Evolutionary conservation across 1,140 invertebrate species (phyloP).

Genomic region (Pristionchus pacificus): DNA sequence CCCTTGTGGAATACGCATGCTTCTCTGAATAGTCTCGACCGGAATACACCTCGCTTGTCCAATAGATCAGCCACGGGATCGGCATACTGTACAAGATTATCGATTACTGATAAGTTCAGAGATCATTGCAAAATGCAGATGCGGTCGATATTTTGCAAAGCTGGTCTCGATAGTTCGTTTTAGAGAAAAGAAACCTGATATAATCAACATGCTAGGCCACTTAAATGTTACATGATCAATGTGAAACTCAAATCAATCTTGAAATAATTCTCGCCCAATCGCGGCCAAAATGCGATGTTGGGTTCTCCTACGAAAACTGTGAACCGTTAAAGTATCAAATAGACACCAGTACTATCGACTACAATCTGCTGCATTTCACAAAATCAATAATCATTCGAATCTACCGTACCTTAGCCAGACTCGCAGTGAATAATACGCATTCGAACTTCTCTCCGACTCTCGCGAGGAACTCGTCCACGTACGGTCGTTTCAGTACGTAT

Average conservation of each 20-base stretch:
- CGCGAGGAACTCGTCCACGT: constrained; percentile 96
- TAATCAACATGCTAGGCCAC: no score
- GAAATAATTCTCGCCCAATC: no score
- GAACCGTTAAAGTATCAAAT: no score
- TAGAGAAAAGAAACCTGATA: not conserved
- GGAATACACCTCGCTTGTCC: constrained; percentile 89
- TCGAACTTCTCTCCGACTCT: constrained; percentile 97
- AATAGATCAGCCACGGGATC: constrained; percentile 97
- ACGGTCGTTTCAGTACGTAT: constrained; percentile 96
- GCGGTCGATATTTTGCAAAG: no score
- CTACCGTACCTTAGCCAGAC: constrained; percentile 79
- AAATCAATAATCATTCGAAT: no score
- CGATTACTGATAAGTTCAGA: not conserved
- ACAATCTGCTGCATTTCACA: no score
- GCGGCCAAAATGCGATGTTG: no score
- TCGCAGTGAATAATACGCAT: constrained; percentile 97
- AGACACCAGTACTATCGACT: no score
- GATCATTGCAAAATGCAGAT: no score
- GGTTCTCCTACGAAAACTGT: no score
- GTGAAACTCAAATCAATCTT: no score
- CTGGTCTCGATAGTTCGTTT: not conserved
- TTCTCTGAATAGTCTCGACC: constrained; percentile 89
- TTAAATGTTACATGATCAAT: no score
- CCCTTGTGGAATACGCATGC: constrained; percentile 98
- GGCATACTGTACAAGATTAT: constrained; percentile 73